Base-by-base conservation (phyloP, 2,888 invertebrate species). In the Amphipyra berbera region DNA sequence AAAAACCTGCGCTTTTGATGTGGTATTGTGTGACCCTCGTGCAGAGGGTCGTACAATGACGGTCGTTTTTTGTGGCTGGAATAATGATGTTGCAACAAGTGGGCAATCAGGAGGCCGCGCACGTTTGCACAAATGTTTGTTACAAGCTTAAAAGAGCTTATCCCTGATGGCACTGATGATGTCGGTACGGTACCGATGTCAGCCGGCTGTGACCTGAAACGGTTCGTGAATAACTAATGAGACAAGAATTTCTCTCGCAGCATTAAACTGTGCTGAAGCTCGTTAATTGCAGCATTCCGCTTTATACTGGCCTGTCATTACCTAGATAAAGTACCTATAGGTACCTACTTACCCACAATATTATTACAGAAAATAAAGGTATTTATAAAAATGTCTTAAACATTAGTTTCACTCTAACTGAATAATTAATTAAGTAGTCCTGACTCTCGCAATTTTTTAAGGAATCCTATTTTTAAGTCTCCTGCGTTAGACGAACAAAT, bases 1-100 rank as follows among this genome's bases (percentile, higher is more conserved):
- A 89, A 90, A 92, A 91, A 87, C 82, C 80, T 76, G 85, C 77
- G 75, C 78, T 66, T 74, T 74, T 75, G 57, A 60, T 62, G 73
- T 60, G 53, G 60, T 68, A 76, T 81, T 79, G 78, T 79, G 57
- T 47, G 68, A 58, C 56, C 61, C 76, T 63, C 52, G 52, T 8
- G 40, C 30, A 45, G 53, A 54, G 65, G 78, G 68, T 68, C 61
- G 63, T 46, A 80, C 71, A 74, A 68, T 73, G 44, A 61, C 53
- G 27, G 52, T 58, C 41, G 47, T 65, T 67, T 67, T 69, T 69
- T 77, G 78, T 79, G 67, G 61, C 56, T 12, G 38, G 73, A 79
- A 79, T 79, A 77, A 79, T 77, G 70, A 68, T 67, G 59, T 75
- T 74, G 53, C 63, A 66, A 77, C 80, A 81, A 80, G 82, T 82